Conservation (phyloP, 2,888 invertebrate species). For the Hydropsyche betteni region DNA sequence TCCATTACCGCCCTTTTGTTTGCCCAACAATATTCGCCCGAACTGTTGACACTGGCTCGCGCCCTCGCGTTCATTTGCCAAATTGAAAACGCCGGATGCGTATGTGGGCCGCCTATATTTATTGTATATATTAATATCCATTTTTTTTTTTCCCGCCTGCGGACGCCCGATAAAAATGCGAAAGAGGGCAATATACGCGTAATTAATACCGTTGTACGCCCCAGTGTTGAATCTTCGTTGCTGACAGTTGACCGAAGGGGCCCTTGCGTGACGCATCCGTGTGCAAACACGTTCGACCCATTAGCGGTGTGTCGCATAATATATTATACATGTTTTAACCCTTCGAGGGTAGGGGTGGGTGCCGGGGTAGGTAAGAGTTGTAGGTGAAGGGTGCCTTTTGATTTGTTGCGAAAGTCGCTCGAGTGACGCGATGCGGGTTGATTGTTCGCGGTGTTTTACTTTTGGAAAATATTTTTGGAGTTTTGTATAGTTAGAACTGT, state of each 20-base stretch:
- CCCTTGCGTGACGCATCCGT: conserved; percentile 28
- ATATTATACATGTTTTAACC: too few relatives aligned
- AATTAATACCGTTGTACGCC: conserved; percentile 18
- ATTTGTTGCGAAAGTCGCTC: too few relatives aligned
- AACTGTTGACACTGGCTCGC: conserved; percentile 40
- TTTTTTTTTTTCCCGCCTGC: conserved; percentile 12
- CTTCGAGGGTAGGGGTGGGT: too few relatives aligned
- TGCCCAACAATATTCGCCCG: conserved; percentile 45
- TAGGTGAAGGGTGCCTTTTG: too few relatives aligned
- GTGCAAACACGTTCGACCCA: conserved; percentile 23
- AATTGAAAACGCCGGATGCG: conserved; percentile 41
- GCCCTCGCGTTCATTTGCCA: conserved; percentile 37
- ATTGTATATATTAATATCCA: not conserved
- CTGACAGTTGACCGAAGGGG: not conserved
- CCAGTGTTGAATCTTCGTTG: not conserved
- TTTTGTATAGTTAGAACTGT: too few relatives aligned
- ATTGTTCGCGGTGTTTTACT: too few relatives aligned
- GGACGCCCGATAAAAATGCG: conserved; percentile 16
- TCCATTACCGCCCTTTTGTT: conserved; percentile 46
- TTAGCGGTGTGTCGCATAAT: conserved; percentile 13
- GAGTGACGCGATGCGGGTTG: too few relatives aligned
- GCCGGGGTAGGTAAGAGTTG: too few relatives aligned
- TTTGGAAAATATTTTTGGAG: too few relatives aligned
- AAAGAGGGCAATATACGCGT: conserved; percentile 26
- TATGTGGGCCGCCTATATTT: not conserved